Conservation (phyloP, 2,888 invertebrate species). For the Agrotis puta region DNA sequence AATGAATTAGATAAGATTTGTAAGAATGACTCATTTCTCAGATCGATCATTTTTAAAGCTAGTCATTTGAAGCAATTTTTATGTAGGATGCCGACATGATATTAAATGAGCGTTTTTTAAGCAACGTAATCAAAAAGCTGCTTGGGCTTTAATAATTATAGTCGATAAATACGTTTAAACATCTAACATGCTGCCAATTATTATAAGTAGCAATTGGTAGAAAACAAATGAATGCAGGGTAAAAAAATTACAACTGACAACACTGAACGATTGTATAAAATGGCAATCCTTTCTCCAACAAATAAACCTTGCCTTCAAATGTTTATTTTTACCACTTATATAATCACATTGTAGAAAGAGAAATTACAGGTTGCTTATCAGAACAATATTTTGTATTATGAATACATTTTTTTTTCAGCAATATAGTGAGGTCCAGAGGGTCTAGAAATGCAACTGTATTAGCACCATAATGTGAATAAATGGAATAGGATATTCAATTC, state of each 20-base stretch:
- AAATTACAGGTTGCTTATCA: constrained; percentile 1
- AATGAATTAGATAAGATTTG: constrained; percentile 59
- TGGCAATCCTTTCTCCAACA: constrained; percentile 18
- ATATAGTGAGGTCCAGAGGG: background rate
- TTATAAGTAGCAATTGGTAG: constrained; percentile 26
- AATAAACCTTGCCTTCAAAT: constrained; percentile 13
- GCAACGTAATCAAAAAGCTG: constrained; percentile 22
- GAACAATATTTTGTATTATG: constrained; percentile 28
- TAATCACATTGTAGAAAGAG: constrained; percentile 9
- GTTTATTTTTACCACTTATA: background rate
- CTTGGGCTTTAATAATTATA: constrained; percentile 41
- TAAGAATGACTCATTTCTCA: constrained; percentile 46
- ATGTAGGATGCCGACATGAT: constrained; percentile 47
- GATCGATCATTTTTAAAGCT: constrained; percentile 72
- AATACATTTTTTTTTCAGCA: constrained; percentile 32
- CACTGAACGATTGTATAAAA: constrained; percentile 17
- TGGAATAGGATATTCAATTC: no score
- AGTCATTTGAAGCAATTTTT: constrained; percentile 78
- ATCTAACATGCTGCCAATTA: constrained; percentile 48
- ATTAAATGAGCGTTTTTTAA: constrained; percentile 51
- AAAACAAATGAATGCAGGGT: constrained; percentile 33
- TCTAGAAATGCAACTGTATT: no score
- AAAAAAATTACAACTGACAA: constrained; percentile 27
- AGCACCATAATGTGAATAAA: no score
- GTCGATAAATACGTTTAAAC: constrained; percentile 21